Evolutionary conservation across 2,113 vertebrate species (phyloP).

Genomic region (Rousettus leschenaultii): DNA sequence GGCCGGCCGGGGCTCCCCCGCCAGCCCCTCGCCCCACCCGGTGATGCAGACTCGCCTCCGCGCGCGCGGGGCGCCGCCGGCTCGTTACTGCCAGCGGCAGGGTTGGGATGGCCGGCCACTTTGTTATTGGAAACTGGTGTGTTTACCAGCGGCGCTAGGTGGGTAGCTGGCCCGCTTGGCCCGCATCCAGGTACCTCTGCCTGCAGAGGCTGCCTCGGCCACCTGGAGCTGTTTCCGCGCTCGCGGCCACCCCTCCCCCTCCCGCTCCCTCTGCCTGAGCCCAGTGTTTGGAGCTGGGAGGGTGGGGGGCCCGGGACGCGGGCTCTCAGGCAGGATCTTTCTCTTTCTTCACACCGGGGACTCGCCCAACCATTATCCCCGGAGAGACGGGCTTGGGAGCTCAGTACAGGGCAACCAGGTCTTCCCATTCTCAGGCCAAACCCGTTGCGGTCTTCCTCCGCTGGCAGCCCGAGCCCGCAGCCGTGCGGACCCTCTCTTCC

Average conservation of each 20-base stretch:
- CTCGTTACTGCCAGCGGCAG: background rate
- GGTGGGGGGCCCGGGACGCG: background rate
- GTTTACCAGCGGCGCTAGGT: background rate
- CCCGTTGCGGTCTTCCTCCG: background rate
- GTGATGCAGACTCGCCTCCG: background rate
- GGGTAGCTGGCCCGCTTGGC: background rate
- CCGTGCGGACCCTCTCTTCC: background rate
- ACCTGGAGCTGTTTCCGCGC: background rate
- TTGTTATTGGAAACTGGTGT: constrained; percentile 10
- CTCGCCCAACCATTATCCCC: background rate
- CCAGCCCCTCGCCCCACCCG: background rate
- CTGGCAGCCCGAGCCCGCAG: background rate
- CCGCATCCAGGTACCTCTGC: background rate
- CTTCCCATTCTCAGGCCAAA: background rate
- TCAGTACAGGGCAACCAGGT: accelerated
- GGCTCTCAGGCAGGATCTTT: background rate
- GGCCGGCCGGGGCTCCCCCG: background rate
- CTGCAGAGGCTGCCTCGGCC: background rate
- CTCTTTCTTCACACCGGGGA: background rate
- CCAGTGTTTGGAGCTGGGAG: background rate
- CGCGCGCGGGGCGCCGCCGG: background rate
- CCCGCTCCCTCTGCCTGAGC: background rate
- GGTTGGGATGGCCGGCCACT: background rate
- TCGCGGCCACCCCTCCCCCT: accelerated
- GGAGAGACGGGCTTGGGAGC: background rate